Evolutionary conservation across 2,888 invertebrate species (phyloP).

Genomic region (Stenchaetothrips biformis): DNA sequence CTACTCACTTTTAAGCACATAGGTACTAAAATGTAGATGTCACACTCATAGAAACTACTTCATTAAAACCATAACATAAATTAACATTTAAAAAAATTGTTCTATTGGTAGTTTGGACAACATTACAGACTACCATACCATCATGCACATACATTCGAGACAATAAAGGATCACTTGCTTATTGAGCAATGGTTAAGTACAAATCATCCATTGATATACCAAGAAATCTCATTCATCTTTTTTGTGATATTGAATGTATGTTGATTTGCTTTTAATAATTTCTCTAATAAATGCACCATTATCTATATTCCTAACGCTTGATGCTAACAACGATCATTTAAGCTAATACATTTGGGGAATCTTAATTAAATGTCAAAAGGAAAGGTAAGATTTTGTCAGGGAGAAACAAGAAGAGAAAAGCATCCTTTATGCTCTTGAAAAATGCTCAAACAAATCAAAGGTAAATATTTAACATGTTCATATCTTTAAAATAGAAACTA

Average conservation of each 20-base stretch:
- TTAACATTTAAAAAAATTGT: neutral
- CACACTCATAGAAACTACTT: neutral
- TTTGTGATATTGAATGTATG: too few species aligned
- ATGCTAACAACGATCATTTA: neutral
- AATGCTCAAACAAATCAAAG: neutral
- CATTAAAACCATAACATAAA: neutral
- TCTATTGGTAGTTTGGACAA: too few species aligned
- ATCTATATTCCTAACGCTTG: neutral
- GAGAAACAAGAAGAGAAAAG: neutral
- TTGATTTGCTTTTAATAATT: neutral
- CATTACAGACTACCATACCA: too few species aligned
- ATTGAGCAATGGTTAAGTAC: slow-evolving; percentile 16
- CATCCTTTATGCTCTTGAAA: neutral
- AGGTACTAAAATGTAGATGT: neutral
- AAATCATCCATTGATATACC: neutral
- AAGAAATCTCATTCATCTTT: too few species aligned
- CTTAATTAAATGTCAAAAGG: neutral
- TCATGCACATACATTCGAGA: too few species aligned
- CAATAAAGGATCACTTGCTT: neutral
- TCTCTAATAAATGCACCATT: neutral
- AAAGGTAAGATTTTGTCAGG: neutral
- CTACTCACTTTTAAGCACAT: too few species aligned
- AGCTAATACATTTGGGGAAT: neutral
- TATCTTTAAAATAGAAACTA: neutral
- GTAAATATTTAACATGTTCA: neutral